A percentile compares a stretch with the other conserved stretches of the same genome.
phyloP scores from a whole-genome alignment of 2,888 invertebrate species.

The Nephrotoma appendiculata region DNA sequence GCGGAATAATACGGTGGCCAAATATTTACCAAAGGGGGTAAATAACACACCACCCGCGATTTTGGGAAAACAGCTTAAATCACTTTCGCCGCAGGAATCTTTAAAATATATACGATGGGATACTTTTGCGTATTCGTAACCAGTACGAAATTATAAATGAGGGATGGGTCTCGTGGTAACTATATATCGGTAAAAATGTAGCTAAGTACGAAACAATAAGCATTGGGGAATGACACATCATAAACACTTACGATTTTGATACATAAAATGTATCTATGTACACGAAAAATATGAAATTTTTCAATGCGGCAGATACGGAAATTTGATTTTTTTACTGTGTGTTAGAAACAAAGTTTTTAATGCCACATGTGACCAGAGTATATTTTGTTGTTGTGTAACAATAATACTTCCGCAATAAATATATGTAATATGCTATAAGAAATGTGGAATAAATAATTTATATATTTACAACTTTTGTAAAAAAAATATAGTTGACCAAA shows the following conservation, averaged over 20 bases:
- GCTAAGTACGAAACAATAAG: not conserved
- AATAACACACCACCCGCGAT: not conserved
- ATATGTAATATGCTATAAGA: not conserved
- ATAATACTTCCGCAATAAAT: not conserved
- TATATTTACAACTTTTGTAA: not conserved
- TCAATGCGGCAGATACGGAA: not conserved
- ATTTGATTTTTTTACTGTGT: not conserved
- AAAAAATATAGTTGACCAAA: not conserved
- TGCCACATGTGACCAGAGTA: not conserved
- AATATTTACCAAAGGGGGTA: not conserved
- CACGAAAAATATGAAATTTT: not conserved
- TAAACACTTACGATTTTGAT: not conserved
- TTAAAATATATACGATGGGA: not conserved
- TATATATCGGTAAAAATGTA: not conserved
- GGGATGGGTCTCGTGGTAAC: not conserved
- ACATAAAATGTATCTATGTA: not conserved
- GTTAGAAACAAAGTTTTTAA: not conserved
- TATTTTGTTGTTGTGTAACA: not conserved
- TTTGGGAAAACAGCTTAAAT: not conserved
- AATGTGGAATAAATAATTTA: not conserved
- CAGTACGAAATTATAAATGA: not conserved
- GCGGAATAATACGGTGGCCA: not conserved
- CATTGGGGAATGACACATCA: not conserved
- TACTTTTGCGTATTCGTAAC: not conserved
- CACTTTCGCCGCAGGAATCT: not conserved